Evolutionary conservation across 2,113 vertebrate genomes (phyloP).

Genomic region (Macquaria australasica): DNA sequence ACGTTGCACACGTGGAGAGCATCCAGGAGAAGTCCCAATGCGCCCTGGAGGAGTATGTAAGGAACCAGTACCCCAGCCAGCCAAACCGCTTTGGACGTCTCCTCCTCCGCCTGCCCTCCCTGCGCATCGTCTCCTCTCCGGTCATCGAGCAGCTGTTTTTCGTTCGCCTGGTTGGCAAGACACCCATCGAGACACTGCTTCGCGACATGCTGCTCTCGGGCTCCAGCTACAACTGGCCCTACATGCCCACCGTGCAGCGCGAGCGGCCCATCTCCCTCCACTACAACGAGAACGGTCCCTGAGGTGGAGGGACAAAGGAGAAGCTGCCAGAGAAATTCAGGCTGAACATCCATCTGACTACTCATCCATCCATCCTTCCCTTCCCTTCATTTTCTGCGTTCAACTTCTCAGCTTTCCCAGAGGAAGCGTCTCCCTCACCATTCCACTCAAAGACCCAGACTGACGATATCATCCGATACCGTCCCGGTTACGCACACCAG

Average conservation of each 20-base stretch:
- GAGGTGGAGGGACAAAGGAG: slow-evolving; percentile 41
- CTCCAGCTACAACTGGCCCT: slow-evolving; percentile 91
- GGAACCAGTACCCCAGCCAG: slow-evolving; percentile 90
- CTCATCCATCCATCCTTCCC: slow-evolving; percentile 18
- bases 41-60: slow-evolving; percentile 90
- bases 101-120: slow-evolving; percentile 89
- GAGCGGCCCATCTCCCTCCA: slow-evolving; percentile 85
- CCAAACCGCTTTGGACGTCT: slow-evolving; percentile 90
- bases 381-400: slow-evolving; percentile 27
- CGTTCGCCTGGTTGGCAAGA: slow-evolving; percentile 90
- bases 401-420: slow-evolving; percentile 47
- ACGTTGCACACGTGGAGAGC: slow-evolving; percentile 89
- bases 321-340: slow-evolving; percentile 12
- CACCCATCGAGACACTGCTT: slow-evolving; percentile 91
- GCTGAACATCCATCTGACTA: slow-evolving; percentile 22
- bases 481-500: slow-evolving; percentile 37
- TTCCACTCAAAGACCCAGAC: slow-evolving; percentile 49
- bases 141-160: slow-evolving; percentile 93
- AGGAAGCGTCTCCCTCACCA: slow-evolving; percentile 50
- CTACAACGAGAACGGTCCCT: slow-evolving; percentile 88
- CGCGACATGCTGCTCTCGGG: slow-evolving; percentile 92
- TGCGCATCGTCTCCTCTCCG: slow-evolving; percentile 89
- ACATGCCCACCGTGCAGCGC: slow-evolving; percentile 88
- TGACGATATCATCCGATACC: not conserved
- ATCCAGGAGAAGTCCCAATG: slow-evolving; percentile 92